phyloP scores from a whole-genome alignment of 2,888 invertebrate species.

The Nomada goodeniana region DNA sequence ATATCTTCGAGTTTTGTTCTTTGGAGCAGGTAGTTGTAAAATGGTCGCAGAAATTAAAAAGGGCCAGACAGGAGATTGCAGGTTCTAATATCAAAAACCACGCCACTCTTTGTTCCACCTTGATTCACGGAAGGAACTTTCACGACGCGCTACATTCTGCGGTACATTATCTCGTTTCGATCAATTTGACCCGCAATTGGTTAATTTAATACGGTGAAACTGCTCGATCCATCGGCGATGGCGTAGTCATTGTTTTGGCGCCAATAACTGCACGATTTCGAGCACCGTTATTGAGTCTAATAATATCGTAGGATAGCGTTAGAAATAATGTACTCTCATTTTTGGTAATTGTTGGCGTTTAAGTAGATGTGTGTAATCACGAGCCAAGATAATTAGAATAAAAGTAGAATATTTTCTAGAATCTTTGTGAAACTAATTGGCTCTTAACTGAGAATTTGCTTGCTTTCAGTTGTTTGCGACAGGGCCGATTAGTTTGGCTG shows the following conservation, averaged over 20 bases:
- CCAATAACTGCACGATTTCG: constrained; percentile 12
- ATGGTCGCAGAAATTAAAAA: constrained; percentile 7
- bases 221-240: constrained; percentile 49
- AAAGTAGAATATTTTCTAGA: not conserved
- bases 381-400: not conserved
- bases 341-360: constrained; percentile 5
- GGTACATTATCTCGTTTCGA: constrained; percentile 76
- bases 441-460: too few species aligned
- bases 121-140: constrained; percentile 69
- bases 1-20: not conserved
- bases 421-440: too few species aligned
- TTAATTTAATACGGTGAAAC: constrained; percentile 80
- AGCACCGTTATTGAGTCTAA: constrained; percentile 11
- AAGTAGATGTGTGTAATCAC: not conserved
- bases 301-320: constrained; percentile 23
- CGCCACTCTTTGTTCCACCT: constrained; percentile 5
- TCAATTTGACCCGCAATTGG: constrained; percentile 78
- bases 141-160: constrained; percentile 78
- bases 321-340: constrained; percentile 21
- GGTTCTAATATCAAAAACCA: constrained; percentile 15
- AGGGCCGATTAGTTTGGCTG: too few species aligned
- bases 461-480: too few species aligned
- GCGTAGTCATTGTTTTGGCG: constrained; percentile 46
- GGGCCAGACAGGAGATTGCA: not conserved
- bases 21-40: not conserved